Evolutionary conservation across 2,797 vertebrate genomes (phyloP), one percentile per base, ranked within the genome.

Genomic region (Pristis pectinata): DNA sequence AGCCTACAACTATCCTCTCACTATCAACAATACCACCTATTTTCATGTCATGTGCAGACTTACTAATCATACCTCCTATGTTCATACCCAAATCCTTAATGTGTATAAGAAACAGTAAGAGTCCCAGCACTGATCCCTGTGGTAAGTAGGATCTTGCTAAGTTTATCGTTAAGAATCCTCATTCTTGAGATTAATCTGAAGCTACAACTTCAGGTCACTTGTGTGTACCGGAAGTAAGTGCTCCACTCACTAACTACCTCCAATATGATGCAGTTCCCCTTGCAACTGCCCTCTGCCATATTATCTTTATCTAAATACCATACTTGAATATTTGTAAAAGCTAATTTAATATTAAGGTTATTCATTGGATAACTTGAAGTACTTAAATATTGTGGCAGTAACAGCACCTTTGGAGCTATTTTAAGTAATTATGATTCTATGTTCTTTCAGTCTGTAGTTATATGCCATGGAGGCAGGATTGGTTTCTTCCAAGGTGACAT

Each of bases 401-500:
- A 91, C 24, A 74, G 13, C 11, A 74, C 7, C 27, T 41, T n/a
- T 94, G 30, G 30, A 11, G 9, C 41, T 70, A 34, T 56, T 94
- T 76, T 94, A 34, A 53, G 15, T 94, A 8, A 74, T 74, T 76
- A 34, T 49, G 41, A 97, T 96, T 95, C 85, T 67, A 79, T 95
- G 34, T 93, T 44, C 30, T 3, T 95, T 53, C 95, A 99, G 99
- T 98, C 98, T 13, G 99, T 99, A 1, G 98, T 99, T 3, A 99
- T 99, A 96, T 99, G 99, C 96, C 99, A 99, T 0, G 99, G 99
- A 24, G 99, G 99, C 82, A 97, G 98, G 0, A 98, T 99, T 0
- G 99, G 99, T 1, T 99, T 99, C 96, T 99, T 99, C 95, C 99
- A 99, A 96, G 99, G 99, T 0, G 99, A 99, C 87, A 99, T 99